Conservation (phyloP, 2,888 invertebrate genomes). For the Rotaria socialis region DNA sequence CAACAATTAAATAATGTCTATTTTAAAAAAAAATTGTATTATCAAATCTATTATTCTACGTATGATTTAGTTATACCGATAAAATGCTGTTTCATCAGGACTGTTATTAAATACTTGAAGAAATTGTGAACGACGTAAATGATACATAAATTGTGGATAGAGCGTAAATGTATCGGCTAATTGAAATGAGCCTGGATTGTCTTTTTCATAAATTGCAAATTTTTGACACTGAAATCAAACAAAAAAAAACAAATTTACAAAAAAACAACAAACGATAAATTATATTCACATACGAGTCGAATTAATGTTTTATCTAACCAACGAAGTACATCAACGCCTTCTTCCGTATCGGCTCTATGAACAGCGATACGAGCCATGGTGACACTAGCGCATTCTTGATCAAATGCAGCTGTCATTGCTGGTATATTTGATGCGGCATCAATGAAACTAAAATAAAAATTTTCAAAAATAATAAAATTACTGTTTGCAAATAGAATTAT, state of each 20-base stretch:
- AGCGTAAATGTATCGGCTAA: slow-evolving; percentile 92
- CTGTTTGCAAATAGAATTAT: too few relatives aligned
- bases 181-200: slow-evolving; percentile 91
- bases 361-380: slow-evolving; percentile 93
- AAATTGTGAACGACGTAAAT: slow-evolving; percentile 92
- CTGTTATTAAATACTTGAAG: slow-evolving; percentile 99
- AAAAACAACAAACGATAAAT: background rate
- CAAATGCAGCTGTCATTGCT: slow-evolving; percentile 88
- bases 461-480: background rate
- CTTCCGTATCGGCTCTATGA: slow-evolving; percentile 82
- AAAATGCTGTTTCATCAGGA: slow-evolving; percentile 97
- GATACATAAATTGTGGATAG: slow-evolving; percentile 99
- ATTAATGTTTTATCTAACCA: slow-evolving; percentile 98
- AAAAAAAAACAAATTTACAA: slow-evolving; percentile 46
- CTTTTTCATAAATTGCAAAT: slow-evolving; percentile 95
- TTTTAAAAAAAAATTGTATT: slow-evolving; percentile 43
- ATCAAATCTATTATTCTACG: background rate
- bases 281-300: slow-evolving; percentile 69
- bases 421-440: slow-evolving; percentile 80
- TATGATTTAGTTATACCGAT: slow-evolving; percentile 66
- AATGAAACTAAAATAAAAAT: slow-evolving; percentile 72
- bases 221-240: slow-evolving; percentile 79
- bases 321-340: slow-evolving; percentile 85
- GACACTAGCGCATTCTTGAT: slow-evolving; percentile 95
- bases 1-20: slow-evolving; percentile 91